phyloP scores from a whole-genome alignment of 2,797 vertebrate genomes.

The Acipenser ruthenus region DNA sequence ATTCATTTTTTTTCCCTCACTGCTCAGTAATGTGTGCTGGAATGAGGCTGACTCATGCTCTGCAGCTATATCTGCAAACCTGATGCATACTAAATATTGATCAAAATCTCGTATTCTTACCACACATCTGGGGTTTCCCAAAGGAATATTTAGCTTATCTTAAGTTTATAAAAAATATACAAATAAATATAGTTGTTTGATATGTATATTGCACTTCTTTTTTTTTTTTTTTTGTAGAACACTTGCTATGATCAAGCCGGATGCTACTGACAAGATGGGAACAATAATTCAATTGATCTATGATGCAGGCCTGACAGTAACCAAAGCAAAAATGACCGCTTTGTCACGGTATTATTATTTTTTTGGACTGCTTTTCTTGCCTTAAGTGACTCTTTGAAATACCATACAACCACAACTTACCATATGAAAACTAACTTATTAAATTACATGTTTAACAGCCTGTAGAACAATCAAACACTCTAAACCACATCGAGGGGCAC shows the following conservation, averaged over 20 bases:
- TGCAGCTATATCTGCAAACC: constrained; percentile 9
- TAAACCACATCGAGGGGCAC: no score
- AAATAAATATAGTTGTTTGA: background rate
- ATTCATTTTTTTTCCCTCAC: constrained; percentile 8
- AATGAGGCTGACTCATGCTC: constrained; percentile 13
- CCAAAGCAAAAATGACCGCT: constrained; percentile 86
- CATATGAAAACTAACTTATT: no score
- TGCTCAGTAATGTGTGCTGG: constrained; percentile 4
- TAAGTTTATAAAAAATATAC: background rate
- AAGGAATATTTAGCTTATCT: background rate
- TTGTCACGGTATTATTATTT: constrained; percentile 64
- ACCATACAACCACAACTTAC: no score
- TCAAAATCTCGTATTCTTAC: background rate
- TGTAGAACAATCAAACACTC: no score
- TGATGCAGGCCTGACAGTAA: constrained; percentile 77
- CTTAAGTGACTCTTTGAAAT: no score
- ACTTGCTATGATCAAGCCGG: constrained; percentile 85
- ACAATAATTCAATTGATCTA: constrained; percentile 77
- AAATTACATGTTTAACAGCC: no score
- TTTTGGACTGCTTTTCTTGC: no score
- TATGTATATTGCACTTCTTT: background rate
- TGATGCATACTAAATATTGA: constrained; percentile 17
- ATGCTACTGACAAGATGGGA: constrained; percentile 68
- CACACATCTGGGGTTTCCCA: background rate
- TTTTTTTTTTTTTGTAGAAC: constrained; percentile 57